Base-by-base conservation (phyloP, 2,113 vertebrate genomes). In the Toxostoma redivivum region DNA sequence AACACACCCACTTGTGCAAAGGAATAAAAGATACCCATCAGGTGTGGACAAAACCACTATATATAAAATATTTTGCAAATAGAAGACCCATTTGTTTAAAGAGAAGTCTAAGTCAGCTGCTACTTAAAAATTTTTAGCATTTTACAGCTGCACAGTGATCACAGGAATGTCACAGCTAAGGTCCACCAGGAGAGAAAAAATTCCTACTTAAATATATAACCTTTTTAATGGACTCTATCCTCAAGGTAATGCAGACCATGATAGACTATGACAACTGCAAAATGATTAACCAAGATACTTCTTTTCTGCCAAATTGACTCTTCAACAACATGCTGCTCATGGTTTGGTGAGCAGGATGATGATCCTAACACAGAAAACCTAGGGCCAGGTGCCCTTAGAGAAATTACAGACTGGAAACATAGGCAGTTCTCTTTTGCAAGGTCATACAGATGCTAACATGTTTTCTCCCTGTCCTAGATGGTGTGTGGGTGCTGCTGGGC, bases 201-300 rank as follows among this genome's bases (percentile, higher is more conserved):
- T 48, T 38, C 33, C n/a, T 42, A 11, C 37, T 64, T 79, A 76
- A 66, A 82, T 3, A 9, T 42, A n/a, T 3, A 9, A 64, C 7
- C 15, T 90, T 90, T 86, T 20, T 1, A 81, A 66, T 51, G 23
- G 15, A 71, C 64, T 89, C 22, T 77, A 33, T 56, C 30, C 21
- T 23, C 62, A 57, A 50, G 28, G 48, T 53, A 84, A 44, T 44
- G 57, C 4, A 47, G 27, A 57, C 7, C 15, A n/a, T 4, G 0
- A 31, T 0, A 0, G 22, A 72, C 40, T 57, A 53, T 0, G 4
- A 58, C 0, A 0, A 24, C 33, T 30, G 23, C 35, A 71, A 82
- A 93, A 81, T 15, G 8, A 81, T 76, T 86, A 88, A 67, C 30
- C 3, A 16, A 83, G 64, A 67, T 25, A 17, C 35, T 50, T 78